Evolutionary conservation across 2,888 invertebrate genomes (phyloP).

Genomic region (Oligia fasciuncula): DNA sequence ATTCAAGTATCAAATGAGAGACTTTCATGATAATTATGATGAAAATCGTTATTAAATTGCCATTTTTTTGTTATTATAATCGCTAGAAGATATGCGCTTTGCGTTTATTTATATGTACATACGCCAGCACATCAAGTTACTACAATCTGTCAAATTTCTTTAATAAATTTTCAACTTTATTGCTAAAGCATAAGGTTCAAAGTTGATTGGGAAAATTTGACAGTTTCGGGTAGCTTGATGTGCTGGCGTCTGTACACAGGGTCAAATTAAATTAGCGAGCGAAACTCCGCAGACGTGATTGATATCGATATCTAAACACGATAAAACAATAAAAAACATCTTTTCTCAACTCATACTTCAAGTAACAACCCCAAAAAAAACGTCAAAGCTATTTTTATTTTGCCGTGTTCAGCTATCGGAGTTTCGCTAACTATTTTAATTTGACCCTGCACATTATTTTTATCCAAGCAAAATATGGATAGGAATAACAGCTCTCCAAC

Average conservation of each 20-base stretch:
- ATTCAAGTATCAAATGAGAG: conserved; percentile 22
- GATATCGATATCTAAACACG: background rate
- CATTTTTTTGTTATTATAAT: conserved; percentile 2
- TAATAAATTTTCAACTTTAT: too few species aligned
- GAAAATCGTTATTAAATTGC: conserved; percentile 24
- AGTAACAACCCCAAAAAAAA: background rate
- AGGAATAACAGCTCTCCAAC: conserved; percentile 24
- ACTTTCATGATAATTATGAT: conserved; percentile 19
- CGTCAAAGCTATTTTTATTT: background rate
- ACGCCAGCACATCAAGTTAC: too few species aligned
- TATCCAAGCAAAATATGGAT: background rate
- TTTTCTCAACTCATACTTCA: too few species aligned
- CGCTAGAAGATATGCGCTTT: conserved; percentile 16
- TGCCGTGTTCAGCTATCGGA: background rate
- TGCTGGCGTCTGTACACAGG: background rate
- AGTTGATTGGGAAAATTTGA: too few species aligned
- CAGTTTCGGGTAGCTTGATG: too few species aligned
- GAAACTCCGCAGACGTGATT: background rate
- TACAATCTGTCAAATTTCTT: too few species aligned
- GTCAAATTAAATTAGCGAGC: background rate
- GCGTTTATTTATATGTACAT: background rate
- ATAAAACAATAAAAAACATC: too few species aligned
- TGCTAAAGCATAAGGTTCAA: too few species aligned
- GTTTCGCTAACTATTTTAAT: background rate
- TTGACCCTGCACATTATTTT: background rate